A percentile compares a stretch with the other conserved stretches of the same genome.
Conservation (phyloP, 2,113 vertebrate species). For the Silurus asotus region DNA sequence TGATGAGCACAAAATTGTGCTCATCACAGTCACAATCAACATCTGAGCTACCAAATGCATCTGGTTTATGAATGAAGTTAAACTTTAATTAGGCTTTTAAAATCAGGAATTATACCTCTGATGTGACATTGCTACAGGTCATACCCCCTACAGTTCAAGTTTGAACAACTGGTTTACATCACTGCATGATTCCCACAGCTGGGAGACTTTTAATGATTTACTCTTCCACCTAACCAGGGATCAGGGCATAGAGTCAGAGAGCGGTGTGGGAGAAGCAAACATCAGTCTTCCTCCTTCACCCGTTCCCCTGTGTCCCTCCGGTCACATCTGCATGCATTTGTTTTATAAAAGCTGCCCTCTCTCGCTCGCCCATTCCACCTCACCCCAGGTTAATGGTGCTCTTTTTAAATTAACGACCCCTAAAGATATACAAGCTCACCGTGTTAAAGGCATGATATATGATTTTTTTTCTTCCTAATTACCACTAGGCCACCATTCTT, state of each 20-base stretch:
- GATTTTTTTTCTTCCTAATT: constrained; percentile 56
- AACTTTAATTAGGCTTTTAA: not conserved
- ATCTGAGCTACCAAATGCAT: not conserved
- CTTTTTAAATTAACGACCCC: constrained; percentile 71
- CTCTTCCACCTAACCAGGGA: constrained; percentile 30
- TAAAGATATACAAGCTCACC: constrained; percentile 64
- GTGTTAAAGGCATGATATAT: constrained; percentile 60
- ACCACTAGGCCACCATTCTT: constrained; percentile 33
- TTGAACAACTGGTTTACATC: constrained; percentile 33
- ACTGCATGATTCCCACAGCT: constrained; percentile 19
- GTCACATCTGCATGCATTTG: constrained; percentile 58
- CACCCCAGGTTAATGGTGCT: constrained; percentile 66
- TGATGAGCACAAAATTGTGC: not conserved
- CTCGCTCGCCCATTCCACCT: constrained; percentile 46
- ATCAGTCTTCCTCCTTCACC: constrained; percentile 26
- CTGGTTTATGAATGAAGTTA: constrained; percentile 19
- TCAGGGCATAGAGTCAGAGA: constrained; percentile 24
- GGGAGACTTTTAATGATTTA: constrained; percentile 45
- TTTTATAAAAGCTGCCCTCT: constrained; percentile 59
- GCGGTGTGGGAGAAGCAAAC: constrained; percentile 19
- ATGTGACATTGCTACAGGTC: not conserved
- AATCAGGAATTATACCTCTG: constrained; percentile 8
- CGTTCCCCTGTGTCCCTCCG: constrained; percentile 31
- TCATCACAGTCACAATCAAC: not conserved
- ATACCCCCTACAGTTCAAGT: constrained; percentile 11